Evolutionary conservation across 2,888 invertebrate species (phyloP), one percentile per base, ranked within the genome.

Genomic region (Ecdyonurus torrentis): DNA sequence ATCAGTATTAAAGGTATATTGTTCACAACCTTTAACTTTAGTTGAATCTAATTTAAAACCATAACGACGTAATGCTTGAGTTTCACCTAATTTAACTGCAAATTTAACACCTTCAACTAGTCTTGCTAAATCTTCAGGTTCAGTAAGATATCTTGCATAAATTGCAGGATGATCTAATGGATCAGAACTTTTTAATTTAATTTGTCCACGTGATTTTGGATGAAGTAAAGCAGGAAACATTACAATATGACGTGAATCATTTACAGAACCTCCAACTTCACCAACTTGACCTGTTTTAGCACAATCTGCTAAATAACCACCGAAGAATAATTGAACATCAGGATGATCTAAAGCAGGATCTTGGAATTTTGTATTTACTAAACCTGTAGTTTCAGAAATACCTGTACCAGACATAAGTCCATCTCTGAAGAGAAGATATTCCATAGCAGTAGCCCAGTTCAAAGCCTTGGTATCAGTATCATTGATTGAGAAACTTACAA

Each of bases 391-490:
- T 76, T 92, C 92, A 0, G 88, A 86, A 71, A 90, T 83, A 5
- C 91, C 91, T 55, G 91, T 91, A 22, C 91, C 91, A 18, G 91
- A 89, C 90, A 92, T 91, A 0, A 91, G 79, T 1, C 91, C 91
- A 72, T 92, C 91, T 63, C 91, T 81, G 75, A 91, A 91, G 15
- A 92, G 80, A 25, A 92, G 75, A 70, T 91, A 92, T 73, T 92
- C 92, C 89, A 91, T 91, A 1, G 91, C 91, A 0, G 91, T 91
- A 20, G 91, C 91, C 91, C 91, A 91, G 75, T 91, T 91, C n/a
- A 91, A 79, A 0, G 91, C 86, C 0, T 89, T 80, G 0, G 89
- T 90, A 71, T 91, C 87, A 64, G 90, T 87, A 71, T 92, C 90
- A 67, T 89, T 89, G 61, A 91, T 85, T 65, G 83, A 81, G 77